A percentile compares a stretch with the other conserved stretches of the same genome.
phyloP scores from a whole-genome alignment of 2,113 vertebrate genomes.

The Cygnus buccinator region DNA sequence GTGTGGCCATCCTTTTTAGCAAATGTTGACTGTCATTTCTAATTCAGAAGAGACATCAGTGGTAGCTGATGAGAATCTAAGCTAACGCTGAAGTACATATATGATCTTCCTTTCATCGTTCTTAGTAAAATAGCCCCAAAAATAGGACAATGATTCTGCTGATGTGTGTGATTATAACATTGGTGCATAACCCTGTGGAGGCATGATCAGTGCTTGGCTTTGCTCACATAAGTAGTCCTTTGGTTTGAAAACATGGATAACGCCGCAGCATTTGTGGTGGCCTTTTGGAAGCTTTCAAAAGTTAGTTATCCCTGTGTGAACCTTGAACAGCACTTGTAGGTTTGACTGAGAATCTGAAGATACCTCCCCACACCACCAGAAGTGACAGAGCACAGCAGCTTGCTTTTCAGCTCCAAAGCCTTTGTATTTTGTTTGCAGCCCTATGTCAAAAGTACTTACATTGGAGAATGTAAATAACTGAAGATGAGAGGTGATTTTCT shows the following conservation, averaged over 20 bases:
- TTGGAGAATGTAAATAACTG: constrained; percentile 57
- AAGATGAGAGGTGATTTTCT: constrained; percentile 48
- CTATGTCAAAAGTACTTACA: constrained; percentile 31
- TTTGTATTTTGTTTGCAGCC: constrained; percentile 56
- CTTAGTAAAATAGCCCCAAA: neutral
- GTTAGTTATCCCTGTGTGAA: neutral
- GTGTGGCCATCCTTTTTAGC: neutral
- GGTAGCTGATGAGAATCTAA: neutral
- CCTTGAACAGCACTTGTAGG: neutral
- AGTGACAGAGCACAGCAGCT: constrained; percentile 39
- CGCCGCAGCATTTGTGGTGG: neutral
- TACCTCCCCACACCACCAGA: neutral
- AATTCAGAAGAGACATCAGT: neutral
- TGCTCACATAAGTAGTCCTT: neutral
- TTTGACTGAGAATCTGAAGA: constrained; percentile 1
- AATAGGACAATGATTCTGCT: neutral
- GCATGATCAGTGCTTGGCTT: neutral
- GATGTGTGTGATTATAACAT: neutral
- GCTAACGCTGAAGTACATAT: neutral
- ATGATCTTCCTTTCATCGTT: constrained; percentile 4
- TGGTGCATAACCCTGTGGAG: neutral
- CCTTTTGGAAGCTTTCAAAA: constrained; percentile 33
- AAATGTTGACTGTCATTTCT: neutral
- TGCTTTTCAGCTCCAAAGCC: constrained; percentile 54
- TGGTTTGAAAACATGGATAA: neutral